Evolutionary conservation across 2,888 invertebrate species (phyloP), one percentile per base, ranked within the genome.

Genomic region (Ypsolopha sequella): DNA sequence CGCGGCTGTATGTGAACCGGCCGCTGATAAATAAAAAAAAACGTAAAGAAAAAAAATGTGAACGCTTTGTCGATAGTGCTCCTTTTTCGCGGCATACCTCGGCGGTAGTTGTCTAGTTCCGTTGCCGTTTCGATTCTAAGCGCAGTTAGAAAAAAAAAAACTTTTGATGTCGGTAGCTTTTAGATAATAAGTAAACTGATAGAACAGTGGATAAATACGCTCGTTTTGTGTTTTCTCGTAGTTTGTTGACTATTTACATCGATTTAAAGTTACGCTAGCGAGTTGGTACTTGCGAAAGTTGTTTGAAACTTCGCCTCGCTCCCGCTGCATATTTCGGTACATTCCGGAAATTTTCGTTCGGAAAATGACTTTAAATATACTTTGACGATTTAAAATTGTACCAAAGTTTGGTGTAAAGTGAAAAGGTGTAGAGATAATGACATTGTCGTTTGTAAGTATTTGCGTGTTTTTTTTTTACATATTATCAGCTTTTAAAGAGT

Each of bases 401-500:
- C 34, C 14, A 53, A 57, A 57, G 52, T 53, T 62, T 58, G 63
- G 64, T 64, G 56, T 64, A 62, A 64, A 67, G 68, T 71, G 69
- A 69, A 68, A 63, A 69, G 69, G 66, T 62, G 74, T 68, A 79
- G 71, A 72, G 73, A 85, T 76, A 79, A 87, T 87, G 86, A 87
- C 86, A 81, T 84, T 87, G 70, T 87, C 86, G 59, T 87, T 84
- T 68, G 87, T 87, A 70, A 86, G 86, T 86, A 72, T 51, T 54
- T 51, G 51, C 34, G 7, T 56, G 24, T 24, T 24, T 24, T 24
- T 24, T 24, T 24, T 24, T 3, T 4, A 24, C 24, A n/a, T 24
- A 4, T 24, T 4, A 24, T 24, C 24, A 24, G 24, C 24, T 24
- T 24, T 24, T 24, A 3, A 24, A 24, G 4, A 24, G 24, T 24